Base-by-base conservation (phyloP, 2,888 invertebrate species). In the Pyrrhia umbra region DNA sequence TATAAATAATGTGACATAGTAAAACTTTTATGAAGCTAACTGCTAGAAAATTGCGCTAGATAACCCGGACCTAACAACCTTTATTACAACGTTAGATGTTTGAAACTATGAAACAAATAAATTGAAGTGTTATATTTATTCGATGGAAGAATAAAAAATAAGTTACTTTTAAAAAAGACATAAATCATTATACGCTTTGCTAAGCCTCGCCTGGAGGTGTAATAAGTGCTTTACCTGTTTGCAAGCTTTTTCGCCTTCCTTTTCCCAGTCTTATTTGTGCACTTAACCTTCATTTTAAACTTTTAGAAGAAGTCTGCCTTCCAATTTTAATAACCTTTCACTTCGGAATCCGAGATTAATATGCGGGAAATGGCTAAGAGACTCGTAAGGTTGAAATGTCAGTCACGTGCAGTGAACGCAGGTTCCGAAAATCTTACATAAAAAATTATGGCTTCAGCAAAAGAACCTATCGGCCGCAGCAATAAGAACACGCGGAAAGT, bases 371-470 rank as follows among this genome's bases (percentile, higher is more conserved):
- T 2, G n/a, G 16, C n/a, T 6, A 6, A 15, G 10, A n/a, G 10
- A 25, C 37, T 18, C 16, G 16, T 6, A 21, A 16, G 16, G n/a
- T 0, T 15, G 13, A 9, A 2, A 4, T 20, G 3, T 10, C 1
- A 23, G 39, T 66, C 67, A 64, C 56, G 67, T 6, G 39, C 10
- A 16, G 1, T 42, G 8, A 21, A 8, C 20, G n/a, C 20, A 16
- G 16, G 6, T 10, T 1, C 2, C 9, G 6, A 15, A 15, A 45
- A 42, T 6, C 8, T 23, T 9, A n/a, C 0, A 16, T 15, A 40
- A 23, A 23, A 23, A 23, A 18, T 0, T 50, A 1, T 8, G 45
- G 27, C 37, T 65, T 39, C 27, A 43, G 4, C 2, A 8, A 21
- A 9, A n/a, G 2, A 15, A 40, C 27, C 16, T 16, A 15, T 15